Percentiles rank a stretch among this genome's conserved stretches.
Evolutionary conservation across 2,888 invertebrate species (phyloP).

Genomic region (Priocnemis perturbator): DNA sequence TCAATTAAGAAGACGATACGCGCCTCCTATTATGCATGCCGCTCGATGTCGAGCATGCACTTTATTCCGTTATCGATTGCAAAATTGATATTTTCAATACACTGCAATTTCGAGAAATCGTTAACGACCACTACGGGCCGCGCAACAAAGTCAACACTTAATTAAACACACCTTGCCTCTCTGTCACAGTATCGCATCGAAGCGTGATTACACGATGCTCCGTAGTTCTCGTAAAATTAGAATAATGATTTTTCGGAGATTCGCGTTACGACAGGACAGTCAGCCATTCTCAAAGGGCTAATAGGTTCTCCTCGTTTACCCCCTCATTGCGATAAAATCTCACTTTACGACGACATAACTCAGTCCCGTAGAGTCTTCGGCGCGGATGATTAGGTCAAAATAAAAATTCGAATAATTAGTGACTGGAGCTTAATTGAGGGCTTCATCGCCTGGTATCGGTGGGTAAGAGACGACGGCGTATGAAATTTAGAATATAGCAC

Average conservation of each 20-base stretch:
- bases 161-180: slow-evolving; percentile 31
- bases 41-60: not conserved
- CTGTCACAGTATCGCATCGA: slow-evolving; percentile 9
- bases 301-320: slow-evolving; percentile 10
- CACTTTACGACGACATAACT: slow-evolving; percentile 43
- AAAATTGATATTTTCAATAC: slow-evolving; percentile 5
- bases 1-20: too few relatives aligned
- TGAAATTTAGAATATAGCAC: not conserved
- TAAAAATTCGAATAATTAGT: slow-evolving; percentile 40
- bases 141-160: slow-evolving; percentile 35
- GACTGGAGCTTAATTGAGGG: slow-evolving; percentile 29
- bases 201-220: slow-evolving; percentile 9
- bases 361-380: slow-evolving; percentile 10
- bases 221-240: slow-evolving; percentile 39
- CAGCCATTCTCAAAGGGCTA: slow-evolving; percentile 5
- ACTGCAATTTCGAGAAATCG: slow-evolving; percentile 1
- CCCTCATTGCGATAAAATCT: slow-evolving; percentile 38
- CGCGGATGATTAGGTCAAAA: slow-evolving; percentile 23
- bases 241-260: slow-evolving; percentile 22
- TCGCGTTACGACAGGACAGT: not conserved
- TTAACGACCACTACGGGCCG: slow-evolving; percentile 8
- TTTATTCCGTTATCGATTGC: not conserved
- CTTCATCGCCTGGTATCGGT: slow-evolving; percentile 10
- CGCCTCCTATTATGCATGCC: not conserved
- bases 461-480: not conserved